A percentile compares a stretch with the other conserved stretches of the same genome.
Conservation (phyloP, 1,140 invertebrate species). For the Babylonia areolata region DNA sequence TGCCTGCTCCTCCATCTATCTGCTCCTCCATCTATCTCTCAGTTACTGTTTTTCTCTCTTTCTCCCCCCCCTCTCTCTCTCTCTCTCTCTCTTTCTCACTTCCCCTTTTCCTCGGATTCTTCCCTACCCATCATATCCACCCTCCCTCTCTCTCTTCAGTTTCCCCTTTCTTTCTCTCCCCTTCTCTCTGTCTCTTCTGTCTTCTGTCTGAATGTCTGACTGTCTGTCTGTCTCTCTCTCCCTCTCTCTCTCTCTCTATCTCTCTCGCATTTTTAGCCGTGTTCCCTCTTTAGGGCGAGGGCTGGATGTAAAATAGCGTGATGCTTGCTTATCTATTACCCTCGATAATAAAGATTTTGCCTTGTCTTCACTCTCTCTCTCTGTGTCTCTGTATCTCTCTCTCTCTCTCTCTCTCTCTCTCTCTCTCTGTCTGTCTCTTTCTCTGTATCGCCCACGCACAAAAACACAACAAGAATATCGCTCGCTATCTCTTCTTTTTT, state of each 20-base stretch:
- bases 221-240: neutral
- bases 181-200: neutral
- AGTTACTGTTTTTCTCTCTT: neutral
- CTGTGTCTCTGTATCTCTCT: too few relatives aligned
- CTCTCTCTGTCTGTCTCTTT: neutral
- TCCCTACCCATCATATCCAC: neutral
- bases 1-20: too few relatives aligned
- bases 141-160: neutral
- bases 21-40: neutral
- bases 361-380: too few relatives aligned
- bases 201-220: neutral
- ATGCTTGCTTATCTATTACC: too few relatives aligned
- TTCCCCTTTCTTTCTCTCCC: neutral
- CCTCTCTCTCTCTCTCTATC: too few relatives aligned
- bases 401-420: neutral
- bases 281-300: too few relatives aligned
- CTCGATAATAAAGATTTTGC: too few relatives aligned
- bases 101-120: neutral
- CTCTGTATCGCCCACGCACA: too few relatives aligned
- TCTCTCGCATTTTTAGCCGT: too few relatives aligned
- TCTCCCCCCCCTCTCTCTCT: neutral
- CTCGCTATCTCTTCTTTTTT: too few relatives aligned
- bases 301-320: too few relatives aligned
- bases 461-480: too few relatives aligned
- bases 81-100: neutral